Evolutionary conservation across 1,140 invertebrate genomes (phyloP).

Genomic region (Batillaria attramentaria): DNA sequence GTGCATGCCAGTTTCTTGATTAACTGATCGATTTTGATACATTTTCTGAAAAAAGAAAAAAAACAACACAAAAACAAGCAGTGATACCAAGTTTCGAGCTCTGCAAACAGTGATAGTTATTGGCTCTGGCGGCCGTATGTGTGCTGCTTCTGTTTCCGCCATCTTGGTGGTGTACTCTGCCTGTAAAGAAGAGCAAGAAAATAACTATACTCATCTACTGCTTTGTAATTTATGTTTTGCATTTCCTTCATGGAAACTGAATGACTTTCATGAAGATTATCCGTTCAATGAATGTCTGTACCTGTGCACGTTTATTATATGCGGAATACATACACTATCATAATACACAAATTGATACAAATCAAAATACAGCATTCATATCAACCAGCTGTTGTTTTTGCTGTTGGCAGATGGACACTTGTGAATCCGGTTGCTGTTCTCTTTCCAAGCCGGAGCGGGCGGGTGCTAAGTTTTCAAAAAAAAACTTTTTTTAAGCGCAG

Average conservation of each 20-base stretch:
- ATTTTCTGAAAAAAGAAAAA: conserved; percentile 16
- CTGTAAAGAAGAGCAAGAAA: background rate
- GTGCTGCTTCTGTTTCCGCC: conserved; percentile 53
- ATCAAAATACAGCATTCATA: too few relatives aligned
- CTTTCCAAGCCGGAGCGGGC: too few relatives aligned
- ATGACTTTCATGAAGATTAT: background rate
- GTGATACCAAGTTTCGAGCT: conserved; percentile 63
- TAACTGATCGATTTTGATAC: background rate
- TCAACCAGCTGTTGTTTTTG: too few relatives aligned
- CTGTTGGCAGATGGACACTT: too few relatives aligned
- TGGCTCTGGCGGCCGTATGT: conserved; percentile 61
- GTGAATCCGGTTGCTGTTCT: too few relatives aligned
- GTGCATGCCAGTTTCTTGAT: background rate
- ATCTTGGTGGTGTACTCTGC: too few relatives aligned
- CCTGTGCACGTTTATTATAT: background rate
- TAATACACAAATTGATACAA: too few relatives aligned
- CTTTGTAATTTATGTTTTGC: background rate
- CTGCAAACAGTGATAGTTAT: conserved; percentile 61
- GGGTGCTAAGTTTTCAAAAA: too few relatives aligned
- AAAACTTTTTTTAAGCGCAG: too few relatives aligned
- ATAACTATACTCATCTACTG: background rate
- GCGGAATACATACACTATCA: background rate
- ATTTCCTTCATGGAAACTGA: background rate
- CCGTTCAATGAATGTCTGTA: background rate
- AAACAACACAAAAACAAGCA: background rate